Evolutionary conservation across 2,113 vertebrate species (phyloP).

Genomic region (Leptobrachium leishanense): DNA sequence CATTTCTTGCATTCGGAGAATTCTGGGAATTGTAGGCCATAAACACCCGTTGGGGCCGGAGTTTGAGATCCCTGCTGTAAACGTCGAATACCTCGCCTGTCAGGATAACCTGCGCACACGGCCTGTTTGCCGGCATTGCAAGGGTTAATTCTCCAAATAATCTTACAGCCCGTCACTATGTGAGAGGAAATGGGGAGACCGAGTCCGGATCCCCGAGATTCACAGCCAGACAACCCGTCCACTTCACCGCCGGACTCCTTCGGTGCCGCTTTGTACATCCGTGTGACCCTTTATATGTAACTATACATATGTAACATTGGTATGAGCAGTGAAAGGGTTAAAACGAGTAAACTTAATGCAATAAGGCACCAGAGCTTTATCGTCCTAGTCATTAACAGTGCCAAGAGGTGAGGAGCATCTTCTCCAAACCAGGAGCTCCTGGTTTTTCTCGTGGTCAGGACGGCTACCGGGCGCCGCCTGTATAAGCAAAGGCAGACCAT

Average conservation of each 20-base stretch:
- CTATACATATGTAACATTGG: neutral
- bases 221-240: neutral
- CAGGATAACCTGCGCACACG: neutral
- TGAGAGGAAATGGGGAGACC: too few species aligned
- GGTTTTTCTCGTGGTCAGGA: too few species aligned
- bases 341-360: conserved; percentile 31
- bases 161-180: neutral
- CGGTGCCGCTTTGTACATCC: neutral
- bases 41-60: too few species aligned
- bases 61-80: neutral
- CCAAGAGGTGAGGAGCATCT: too few species aligned
- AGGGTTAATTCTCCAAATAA: neutral
- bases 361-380: conserved; percentile 41
- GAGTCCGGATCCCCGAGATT: neutral
- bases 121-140: neutral
- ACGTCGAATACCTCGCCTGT: neutral
- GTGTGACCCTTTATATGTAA: neutral
- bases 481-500: too few species aligned
- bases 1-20: too few species aligned
- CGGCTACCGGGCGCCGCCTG: too few species aligned
- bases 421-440: too few species aligned
- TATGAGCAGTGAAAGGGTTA: conserved; percentile 23
- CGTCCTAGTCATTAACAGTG: too few species aligned
- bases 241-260: neutral
- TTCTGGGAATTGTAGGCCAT: too few species aligned